phyloP scores from a whole-genome alignment of 2,888 invertebrate genomes.

The Asteroscopus sphinx region DNA sequence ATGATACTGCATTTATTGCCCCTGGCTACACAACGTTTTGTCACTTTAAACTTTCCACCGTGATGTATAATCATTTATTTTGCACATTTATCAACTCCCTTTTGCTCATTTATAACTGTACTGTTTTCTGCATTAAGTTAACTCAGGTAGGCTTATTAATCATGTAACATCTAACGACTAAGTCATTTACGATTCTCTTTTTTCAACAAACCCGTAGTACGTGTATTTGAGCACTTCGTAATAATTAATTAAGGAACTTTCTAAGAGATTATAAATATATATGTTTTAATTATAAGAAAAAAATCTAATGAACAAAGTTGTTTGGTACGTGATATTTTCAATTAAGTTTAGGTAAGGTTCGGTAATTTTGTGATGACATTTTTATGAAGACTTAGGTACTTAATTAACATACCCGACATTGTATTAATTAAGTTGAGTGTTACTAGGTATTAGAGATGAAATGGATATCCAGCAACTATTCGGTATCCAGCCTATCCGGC shows the following conservation, averaged over 20 bases:
- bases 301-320: conserved; percentile 10
- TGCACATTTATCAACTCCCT: conserved; percentile 42
- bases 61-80: conserved; percentile 37
- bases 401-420: background rate
- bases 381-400: background rate
- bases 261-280: background rate
- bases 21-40: conserved; percentile 43
- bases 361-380: background rate
- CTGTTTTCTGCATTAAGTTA: conserved; percentile 6
- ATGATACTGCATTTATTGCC: conserved; percentile 55
- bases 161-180: conserved; percentile 21
- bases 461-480: too few species aligned
- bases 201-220: background rate
- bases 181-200: background rate
- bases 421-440: too few species aligned
- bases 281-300: conserved; percentile 1
- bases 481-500: too few species aligned
- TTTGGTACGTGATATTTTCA: conserved; percentile 12
- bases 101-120: conserved; percentile 33
- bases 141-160: conserved; percentile 27
- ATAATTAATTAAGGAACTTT: conserved; percentile 10
- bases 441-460: too few species aligned
- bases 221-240: conserved; percentile 5
- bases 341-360: conserved; percentile 6
- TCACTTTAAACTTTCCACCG: conserved; percentile 41